Conservation (phyloP, 1,140 invertebrate species). For the Anthonomus grandis region DNA sequence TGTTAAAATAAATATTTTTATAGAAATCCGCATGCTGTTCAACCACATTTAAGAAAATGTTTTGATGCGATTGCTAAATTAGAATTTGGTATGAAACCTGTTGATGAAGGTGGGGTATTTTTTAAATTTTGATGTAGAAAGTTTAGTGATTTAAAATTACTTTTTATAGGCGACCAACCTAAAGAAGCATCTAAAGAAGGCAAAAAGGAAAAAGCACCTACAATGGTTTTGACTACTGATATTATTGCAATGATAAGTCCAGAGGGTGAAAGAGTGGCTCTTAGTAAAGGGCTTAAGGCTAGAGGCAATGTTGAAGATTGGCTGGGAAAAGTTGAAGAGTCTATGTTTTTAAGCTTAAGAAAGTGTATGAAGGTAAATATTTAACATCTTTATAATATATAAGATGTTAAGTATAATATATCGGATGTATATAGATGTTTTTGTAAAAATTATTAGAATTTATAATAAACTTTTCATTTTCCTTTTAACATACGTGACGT, state of each 20-base stretch:
- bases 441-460: too few species aligned
- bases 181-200: conserved; percentile 23
- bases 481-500: too few species aligned
- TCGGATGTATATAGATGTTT: too few species aligned
- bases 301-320: conserved; percentile 86
- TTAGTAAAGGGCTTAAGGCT: conserved; percentile 73
- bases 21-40: conserved; percentile 77
- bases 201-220: conserved; percentile 22
- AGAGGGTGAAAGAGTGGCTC: conserved; percentile 73
- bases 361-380: conserved; percentile 64
- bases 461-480: neutral
- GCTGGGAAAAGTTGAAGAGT: conserved; percentile 80
- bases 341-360: conserved; percentile 75
- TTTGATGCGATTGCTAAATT: conserved; percentile 81
- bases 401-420: too few species aligned
- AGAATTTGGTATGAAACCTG: conserved; percentile 67
- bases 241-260: conserved; percentile 84
- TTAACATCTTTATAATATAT: neutral
- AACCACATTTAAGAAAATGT: conserved; percentile 84
- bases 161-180: conserved; percentile 1
- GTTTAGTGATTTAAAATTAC: neutral
- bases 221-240: conserved; percentile 63
- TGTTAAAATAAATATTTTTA: conserved; percentile 51
- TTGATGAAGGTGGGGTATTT: conserved; percentile 40
- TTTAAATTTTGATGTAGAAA: neutral